phyloP scores from a whole-genome alignment of 1,140 invertebrate genomes.

The Zelostemma sp. region DNA sequence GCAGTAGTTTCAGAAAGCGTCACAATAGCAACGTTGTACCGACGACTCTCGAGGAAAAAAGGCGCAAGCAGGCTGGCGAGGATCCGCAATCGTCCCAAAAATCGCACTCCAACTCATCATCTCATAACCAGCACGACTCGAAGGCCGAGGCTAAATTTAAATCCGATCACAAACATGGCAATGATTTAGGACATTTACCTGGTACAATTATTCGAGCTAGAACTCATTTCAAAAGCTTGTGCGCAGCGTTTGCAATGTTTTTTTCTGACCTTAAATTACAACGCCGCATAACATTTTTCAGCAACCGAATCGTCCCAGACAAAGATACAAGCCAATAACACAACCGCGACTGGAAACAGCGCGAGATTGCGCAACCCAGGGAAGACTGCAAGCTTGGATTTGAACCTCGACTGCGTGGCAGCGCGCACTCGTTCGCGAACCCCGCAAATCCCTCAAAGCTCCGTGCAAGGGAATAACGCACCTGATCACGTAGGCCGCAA shows the following conservation, averaged over 20 bases:
- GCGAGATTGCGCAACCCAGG: slow-evolving; percentile 53
- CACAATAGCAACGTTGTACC: slow-evolving; percentile 61
- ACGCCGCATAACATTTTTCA: too few relatives aligned
- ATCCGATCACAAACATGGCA: slow-evolving; percentile 62
- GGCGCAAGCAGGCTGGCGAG: slow-evolving; percentile 59
- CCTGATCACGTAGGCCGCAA: slow-evolving; percentile 48
- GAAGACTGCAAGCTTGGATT: slow-evolving; percentile 57
- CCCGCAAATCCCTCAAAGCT: slow-evolving; percentile 58
- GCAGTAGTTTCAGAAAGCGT: slow-evolving; percentile 63
- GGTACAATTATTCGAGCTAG: too few relatives aligned
- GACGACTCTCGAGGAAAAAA: slow-evolving; percentile 61
- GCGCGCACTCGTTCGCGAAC: slow-evolving; percentile 66
- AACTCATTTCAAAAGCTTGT: too few relatives aligned
- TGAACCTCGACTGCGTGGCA: slow-evolving; percentile 65
- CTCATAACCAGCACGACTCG: slow-evolving; percentile 53
- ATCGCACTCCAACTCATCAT: slow-evolving; percentile 42
- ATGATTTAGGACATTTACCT: slow-evolving; percentile 63
- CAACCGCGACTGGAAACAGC: slow-evolving; percentile 51
- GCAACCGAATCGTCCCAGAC: slow-evolving; percentile 63
- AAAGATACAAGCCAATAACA: slow-evolving; percentile 60
- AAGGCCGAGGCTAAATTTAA: slow-evolving; percentile 58
- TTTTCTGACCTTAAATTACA: too few relatives aligned
- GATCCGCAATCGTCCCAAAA: slow-evolving; percentile 51
- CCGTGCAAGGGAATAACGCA: slow-evolving; percentile 42
- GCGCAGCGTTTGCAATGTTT: too few relatives aligned